Base-by-base conservation (phyloP, 1,140 invertebrate genomes). In the Aricia agestis region DNA sequence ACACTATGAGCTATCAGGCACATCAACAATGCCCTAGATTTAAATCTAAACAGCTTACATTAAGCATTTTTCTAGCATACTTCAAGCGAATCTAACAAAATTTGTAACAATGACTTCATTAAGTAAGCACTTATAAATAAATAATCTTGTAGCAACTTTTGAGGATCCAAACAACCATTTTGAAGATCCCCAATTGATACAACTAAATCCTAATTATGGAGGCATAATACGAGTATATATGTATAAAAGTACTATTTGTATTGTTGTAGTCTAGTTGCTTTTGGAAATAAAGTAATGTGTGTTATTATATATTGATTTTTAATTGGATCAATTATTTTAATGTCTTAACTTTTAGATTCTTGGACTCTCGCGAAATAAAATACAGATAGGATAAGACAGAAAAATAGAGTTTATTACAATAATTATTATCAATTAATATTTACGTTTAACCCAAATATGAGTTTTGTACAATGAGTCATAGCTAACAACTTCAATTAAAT, bases 331-430 rank as follows among this genome's bases (percentile, higher is more conserved):
- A 25, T 25, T 25, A 25, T 25, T 25, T 25, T 25, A 25, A 25
- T 36, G 6, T n/a, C n/a, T n/a, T n/a, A n/a, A n/a, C n/a, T 36
- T 36, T 6, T 36, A 36, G 5, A 5, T 1, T 36, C 6, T 36
- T 36, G 36, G 6, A 7, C 32, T 32, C 32, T 32, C 36, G 36
- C 36, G 36, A 52, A 63, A 63, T 63, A 63, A 63, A 63, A 19
- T 17, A 18, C 9, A 19, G 7, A 52, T 7, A 36, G 36, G 6
- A 7, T 63, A 63, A 18, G 59, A 63, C 59, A 63, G 59, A 63
- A 63, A 58, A 63, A 63, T 63, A 63, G 18, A 59, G 59, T 63
- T 63, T 63, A 63, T 63, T 63, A 63, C 19, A 63, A 19, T 25
- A 19, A 15, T 52, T 52, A 52, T 52, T 2, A 52, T 52, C 13